Percentiles rank a stretch among this genome's conserved stretches.
These are phyloP conservation scores for Psittacula cyanocephala DNA, from an alignment of 2,113 vertebrate genomes.

Conservation along the genomic window DNA sequence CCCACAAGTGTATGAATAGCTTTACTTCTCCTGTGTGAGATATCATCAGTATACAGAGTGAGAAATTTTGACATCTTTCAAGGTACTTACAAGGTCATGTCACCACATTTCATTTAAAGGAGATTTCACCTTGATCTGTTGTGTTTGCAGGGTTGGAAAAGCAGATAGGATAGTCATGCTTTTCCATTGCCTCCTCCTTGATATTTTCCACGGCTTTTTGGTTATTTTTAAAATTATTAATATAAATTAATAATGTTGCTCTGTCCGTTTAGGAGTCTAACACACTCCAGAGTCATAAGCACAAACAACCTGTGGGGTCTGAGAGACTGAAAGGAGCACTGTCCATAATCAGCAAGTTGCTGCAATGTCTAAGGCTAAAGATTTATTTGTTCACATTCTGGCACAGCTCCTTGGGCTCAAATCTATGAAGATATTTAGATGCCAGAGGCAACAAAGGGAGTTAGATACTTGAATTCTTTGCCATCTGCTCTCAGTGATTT, in stretches of 20 bases:
- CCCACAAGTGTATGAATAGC: not conserved
- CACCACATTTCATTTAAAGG: not conserved
- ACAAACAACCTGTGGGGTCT: conserved; percentile 8
- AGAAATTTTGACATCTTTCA: not conserved
- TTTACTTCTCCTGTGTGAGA: not conserved
- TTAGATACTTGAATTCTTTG: not conserved
- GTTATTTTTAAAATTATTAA: conserved; percentile 7
- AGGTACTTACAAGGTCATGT: not conserved
- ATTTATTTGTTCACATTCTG: conserved; percentile 28
- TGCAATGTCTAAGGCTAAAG: not conserved
- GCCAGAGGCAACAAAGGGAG: not conserved
- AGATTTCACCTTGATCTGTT: not conserved
- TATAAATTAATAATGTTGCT: conserved; percentile 23
- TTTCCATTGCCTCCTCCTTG: not conserved
- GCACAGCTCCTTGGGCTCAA: not conserved
- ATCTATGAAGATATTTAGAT: not conserved
- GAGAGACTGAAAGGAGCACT: not conserved
- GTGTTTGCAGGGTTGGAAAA: not conserved
- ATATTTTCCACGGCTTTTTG: not conserved
- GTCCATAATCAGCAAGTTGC: not conserved
- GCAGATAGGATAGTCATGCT: not conserved
- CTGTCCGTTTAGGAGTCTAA: not conserved
- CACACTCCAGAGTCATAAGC: not conserved
- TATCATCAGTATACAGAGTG: not conserved
- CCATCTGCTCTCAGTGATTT: conserved; percentile 22